phyloP scores from a whole-genome alignment of 1,140 invertebrate genomes.

The Zaprionus kolodkinae region DNA sequence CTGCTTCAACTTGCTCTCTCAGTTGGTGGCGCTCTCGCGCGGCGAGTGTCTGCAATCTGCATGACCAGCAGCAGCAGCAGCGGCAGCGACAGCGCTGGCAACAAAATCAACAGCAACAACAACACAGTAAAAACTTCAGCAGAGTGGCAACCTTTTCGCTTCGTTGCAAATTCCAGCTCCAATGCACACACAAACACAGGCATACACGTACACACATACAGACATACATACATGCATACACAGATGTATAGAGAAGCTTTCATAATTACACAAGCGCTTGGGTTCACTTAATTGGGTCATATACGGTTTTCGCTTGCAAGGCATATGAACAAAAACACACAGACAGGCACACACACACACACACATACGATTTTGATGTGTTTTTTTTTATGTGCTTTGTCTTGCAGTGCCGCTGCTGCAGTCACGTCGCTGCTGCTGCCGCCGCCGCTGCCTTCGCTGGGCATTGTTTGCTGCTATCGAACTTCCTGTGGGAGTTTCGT shows the following conservation, averaged over 20 bases:
- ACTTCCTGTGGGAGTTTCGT: conserved; percentile 71
- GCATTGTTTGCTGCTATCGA: conserved; percentile 60
- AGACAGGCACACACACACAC: conserved; percentile 9
- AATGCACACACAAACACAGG: conserved; percentile 59
- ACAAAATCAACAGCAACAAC: conserved; percentile 33
- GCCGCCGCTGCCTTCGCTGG: conserved; percentile 23
- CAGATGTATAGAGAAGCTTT: conserved; percentile 48
- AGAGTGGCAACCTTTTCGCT: conserved; percentile 79
- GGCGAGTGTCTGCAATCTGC: conserved; percentile 66
- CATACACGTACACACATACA: conserved; percentile 36
- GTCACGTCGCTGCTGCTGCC: not conserved
- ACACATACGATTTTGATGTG: conserved; percentile 43
- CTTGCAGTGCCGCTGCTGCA: conserved; percentile 26
- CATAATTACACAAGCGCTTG: conserved; percentile 74
- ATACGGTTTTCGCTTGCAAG: conserved; percentile 71
- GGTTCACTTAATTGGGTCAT: conserved; percentile 79
- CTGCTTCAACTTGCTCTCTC: conserved; percentile 44
- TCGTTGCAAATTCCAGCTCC: conserved; percentile 77
- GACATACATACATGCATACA: conserved; percentile 3
- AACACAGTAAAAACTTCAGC: conserved; percentile 53
- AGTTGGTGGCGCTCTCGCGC: conserved; percentile 40
- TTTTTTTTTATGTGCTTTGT: conserved; percentile 57
- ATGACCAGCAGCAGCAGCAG: conserved; percentile 52
- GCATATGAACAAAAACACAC: conserved; percentile 30
- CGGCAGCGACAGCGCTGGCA: conserved; percentile 33